These are phyloP conservation scores for Rhagonycha lutea DNA, from an alignment of 2,888 invertebrate species.

Conservation along the genomic window DNA sequence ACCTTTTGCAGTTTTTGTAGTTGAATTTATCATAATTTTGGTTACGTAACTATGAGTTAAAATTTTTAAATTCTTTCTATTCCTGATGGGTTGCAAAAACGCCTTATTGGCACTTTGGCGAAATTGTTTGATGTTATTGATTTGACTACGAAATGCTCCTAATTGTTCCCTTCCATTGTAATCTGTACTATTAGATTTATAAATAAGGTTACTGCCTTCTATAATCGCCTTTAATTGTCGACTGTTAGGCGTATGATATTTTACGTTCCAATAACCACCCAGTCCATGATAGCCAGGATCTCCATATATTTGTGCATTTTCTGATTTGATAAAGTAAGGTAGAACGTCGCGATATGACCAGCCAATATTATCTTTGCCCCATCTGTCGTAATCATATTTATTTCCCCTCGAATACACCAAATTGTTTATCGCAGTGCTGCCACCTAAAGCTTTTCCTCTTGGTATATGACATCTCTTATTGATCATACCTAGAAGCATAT, in stretches of 20 bases:
- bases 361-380: not conserved
- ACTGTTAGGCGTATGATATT: not conserved
- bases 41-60: slow-evolving; percentile 60
- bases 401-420: not conserved
- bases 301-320: not conserved
- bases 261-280: not conserved
- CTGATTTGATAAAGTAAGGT: not conserved
- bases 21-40: slow-evolving; percentile 62
- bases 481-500: not conserved
- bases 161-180: slow-evolving; percentile 64
- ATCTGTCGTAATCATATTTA: not conserved
- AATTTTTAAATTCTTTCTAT: slow-evolving; percentile 58
- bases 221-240: not conserved
- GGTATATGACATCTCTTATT: not conserved
- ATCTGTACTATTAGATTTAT: slow-evolving; percentile 51
- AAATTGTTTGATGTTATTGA: slow-evolving; percentile 63
- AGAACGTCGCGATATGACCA: not conserved
- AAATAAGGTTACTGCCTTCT: not conserved
- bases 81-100: slow-evolving; percentile 68
- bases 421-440: not conserved
- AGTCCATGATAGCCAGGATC: not conserved
- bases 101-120: slow-evolving; percentile 67
- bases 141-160: slow-evolving; percentile 65
- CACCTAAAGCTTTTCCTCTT: not conserved
- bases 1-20: slow-evolving; percentile 57